Evolutionary conservation across 2,888 invertebrate species (phyloP), one percentile per base, ranked within the genome.

Genomic region (Luffia ferchaultella): DNA sequence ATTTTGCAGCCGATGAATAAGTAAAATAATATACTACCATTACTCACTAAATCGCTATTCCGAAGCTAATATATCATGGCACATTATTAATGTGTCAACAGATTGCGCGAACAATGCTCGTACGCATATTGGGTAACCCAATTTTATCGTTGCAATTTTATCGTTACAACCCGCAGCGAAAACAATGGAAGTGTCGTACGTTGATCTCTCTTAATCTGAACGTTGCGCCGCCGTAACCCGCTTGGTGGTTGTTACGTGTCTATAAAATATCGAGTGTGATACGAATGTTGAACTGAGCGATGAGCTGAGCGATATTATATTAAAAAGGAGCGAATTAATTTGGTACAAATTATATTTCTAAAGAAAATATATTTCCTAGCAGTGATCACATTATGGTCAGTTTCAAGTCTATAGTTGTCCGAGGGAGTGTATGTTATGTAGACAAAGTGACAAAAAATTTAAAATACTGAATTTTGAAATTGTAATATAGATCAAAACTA

Each of bases 121-220:
- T 43, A 43, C 5, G 18, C 17, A 5, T 45, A 16, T 46, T 57
- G 52, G 20, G 57, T 55, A 60, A 59, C 53, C 19, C 52, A 45
- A 49, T 55, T 52, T 55, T 56, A 57, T 56, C 55, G 43, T 43
- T 50, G 46, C 52, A 54, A 54, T 54, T 30, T 30, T 16, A 57
- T 54, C 55, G 46, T 51, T 49, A 50, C 53, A 49, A 42, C 53
- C 57, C 60, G 57, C 55, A 55, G 56, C 61, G 59, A 64, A 65
- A 64, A 72, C 71, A 71, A 70, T 70, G 60, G 62, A 56, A 53
- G 56, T 57, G 65, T 60, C 64, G 58, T 55, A 43, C 19, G 51
- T 60, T 65, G 63, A 65, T 62, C 60, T 56, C 51, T 48, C 46
- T 48, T 52, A 42, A 56, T 56, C 55, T 55, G 52, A 46, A 40